Evolutionary conservation across 1,140 invertebrate species (phyloP).

Genomic region (Drosophila trapezifrons): DNA sequence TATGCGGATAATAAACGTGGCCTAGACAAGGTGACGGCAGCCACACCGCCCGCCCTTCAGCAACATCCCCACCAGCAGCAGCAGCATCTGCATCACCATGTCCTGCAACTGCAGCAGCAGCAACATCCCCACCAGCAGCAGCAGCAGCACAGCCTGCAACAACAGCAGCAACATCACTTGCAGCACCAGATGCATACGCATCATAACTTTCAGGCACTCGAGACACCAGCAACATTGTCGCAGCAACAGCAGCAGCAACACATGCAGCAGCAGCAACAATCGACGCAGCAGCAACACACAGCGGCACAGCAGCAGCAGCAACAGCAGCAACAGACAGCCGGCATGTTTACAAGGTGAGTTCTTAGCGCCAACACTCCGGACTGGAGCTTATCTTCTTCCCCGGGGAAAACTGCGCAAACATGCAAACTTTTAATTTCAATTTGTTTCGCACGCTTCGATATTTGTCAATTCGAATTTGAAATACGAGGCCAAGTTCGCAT

Average conservation of each 20-base stretch:
- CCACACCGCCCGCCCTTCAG: conserved; percentile 55
- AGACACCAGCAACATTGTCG: conserved; percentile 55
- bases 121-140: conserved; percentile 62
- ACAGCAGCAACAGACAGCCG: conserved; percentile 64
- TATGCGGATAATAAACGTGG: conserved; percentile 78
- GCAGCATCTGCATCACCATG: conserved; percentile 66
- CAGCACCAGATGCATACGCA: conserved; percentile 76
- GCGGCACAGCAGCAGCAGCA: conserved; percentile 46
- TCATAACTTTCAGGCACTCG: conserved; percentile 74
- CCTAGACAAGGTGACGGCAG: conserved; percentile 72
- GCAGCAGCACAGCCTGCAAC: conserved; percentile 47
- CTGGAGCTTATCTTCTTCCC: conserved; percentile 34
- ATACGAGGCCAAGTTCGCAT: conserved; percentile 59
- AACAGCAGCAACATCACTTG: conserved; percentile 72
- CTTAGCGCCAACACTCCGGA: conserved; percentile 68
- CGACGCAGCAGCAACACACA: conserved; percentile 40
- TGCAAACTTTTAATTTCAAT: conserved; percentile 83
- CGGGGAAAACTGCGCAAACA: conserved; percentile 52
- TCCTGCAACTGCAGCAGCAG: conserved; percentile 66
- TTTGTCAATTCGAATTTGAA: conserved; percentile 75
- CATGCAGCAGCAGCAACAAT: conserved; percentile 51
- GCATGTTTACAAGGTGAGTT: conserved; percentile 83
- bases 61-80: conserved; percentile 60
- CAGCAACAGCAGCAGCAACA: conserved; percentile 61
- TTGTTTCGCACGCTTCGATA: conserved; percentile 79